Evolutionary conservation across 2,113 vertebrate genomes (phyloP).

Genomic region (Cacatua alba): DNA sequence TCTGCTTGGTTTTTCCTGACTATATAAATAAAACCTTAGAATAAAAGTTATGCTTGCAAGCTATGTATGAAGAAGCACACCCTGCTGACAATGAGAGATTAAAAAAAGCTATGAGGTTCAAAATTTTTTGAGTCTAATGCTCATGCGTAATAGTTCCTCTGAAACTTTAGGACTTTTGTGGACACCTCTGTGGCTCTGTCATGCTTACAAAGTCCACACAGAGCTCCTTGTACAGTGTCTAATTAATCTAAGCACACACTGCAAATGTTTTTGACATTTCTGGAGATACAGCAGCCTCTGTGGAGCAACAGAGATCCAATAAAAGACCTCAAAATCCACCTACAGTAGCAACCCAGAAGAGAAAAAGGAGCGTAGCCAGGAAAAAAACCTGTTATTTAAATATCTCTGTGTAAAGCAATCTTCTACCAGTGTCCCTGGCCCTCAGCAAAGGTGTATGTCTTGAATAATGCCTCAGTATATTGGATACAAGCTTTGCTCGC

Average conservation of each 20-base stretch:
- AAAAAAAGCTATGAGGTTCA: neutral
- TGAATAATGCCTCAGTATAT: conserved; percentile 31
- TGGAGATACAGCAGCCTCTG: neutral
- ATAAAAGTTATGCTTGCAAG: neutral
- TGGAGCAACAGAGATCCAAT: neutral
- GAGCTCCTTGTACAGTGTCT: neutral
- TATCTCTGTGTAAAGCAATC: neutral
- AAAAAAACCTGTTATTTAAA: neutral
- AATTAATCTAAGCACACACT: neutral
- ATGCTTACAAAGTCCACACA: rapidly evolving
- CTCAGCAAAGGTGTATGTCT: conserved; percentile 9
- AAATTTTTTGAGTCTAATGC: neutral
- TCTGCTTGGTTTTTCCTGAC: neutral
- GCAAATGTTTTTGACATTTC: neutral
- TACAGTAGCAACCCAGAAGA: neutral
- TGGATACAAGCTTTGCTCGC: conserved; percentile 7
- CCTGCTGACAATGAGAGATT: neutral
- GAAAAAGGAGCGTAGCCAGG: neutral
- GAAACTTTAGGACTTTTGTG: neutral
- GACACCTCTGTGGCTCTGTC: neutral
- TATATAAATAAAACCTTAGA: neutral
- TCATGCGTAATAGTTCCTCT: neutral
- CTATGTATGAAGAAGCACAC: neutral
- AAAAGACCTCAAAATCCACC: neutral
- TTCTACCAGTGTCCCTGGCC: neutral